Conservation (phyloP, 2,888 invertebrate species). For the Buathra laborator region DNA sequence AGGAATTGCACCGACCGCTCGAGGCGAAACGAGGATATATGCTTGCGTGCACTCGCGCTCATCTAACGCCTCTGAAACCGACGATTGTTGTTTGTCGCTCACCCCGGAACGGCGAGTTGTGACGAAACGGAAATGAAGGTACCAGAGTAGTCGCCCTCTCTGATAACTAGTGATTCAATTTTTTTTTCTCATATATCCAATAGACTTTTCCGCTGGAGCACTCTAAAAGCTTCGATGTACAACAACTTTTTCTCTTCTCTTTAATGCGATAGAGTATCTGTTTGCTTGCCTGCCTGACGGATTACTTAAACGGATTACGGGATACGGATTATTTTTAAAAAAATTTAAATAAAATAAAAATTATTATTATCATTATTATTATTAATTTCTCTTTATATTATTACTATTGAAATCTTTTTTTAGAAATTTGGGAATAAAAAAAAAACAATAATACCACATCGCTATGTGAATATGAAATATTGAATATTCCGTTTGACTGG, state of each 20-base stretch:
- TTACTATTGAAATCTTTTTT: neutral
- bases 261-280: too few relatives aligned
- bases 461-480: neutral
- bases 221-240: too few relatives aligned
- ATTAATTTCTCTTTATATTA: too few relatives aligned
- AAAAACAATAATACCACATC: neutral
- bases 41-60: slow-evolving; percentile 24
- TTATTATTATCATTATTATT: too few relatives aligned
- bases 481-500: slow-evolving; percentile 14
- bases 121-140: slow-evolving; percentile 27
- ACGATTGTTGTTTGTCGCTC: neutral
- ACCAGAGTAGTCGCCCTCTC: neutral
- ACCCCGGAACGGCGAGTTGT: slow-evolving; percentile 7
- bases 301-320: too few relatives aligned
- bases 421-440: neutral
- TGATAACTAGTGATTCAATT: neutral
- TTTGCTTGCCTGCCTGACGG: too few relatives aligned
- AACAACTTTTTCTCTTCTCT: too few relatives aligned
- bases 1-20: neutral
- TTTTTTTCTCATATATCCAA: neutral
- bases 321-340: too few relatives aligned
- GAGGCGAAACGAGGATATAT: slow-evolving; percentile 26
- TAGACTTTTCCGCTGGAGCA: too few relatives aligned
- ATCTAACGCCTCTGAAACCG: slow-evolving; percentile 1
- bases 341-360: too few relatives aligned